These are phyloP conservation scores for Drosophila equinoxialis DNA, from an alignment of 1,140 invertebrate species.

Conservation along the genomic window DNA sequence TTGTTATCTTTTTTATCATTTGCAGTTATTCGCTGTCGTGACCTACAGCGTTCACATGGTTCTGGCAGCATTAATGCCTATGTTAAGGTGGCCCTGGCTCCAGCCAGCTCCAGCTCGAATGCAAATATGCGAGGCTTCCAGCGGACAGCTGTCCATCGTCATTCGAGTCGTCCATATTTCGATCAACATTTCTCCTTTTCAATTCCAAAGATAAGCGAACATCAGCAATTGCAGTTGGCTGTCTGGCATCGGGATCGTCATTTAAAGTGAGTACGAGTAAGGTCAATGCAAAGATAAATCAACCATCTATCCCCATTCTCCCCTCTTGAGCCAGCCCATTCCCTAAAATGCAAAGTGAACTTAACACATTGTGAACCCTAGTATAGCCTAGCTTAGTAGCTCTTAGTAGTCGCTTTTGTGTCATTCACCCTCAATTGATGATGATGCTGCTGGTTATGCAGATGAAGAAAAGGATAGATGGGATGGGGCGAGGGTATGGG, in stretches of 20 bases:
- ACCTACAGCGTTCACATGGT: slow-evolving; percentile 81
- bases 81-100: slow-evolving; percentile 81
- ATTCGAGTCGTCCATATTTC: slow-evolving; percentile 84
- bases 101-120: slow-evolving; percentile 5
- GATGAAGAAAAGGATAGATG: slow-evolving; percentile 8
- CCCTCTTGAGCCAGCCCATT: background rate
- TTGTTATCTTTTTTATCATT: slow-evolving; percentile 19
- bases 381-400: slow-evolving; percentile 1
- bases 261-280: slow-evolving; percentile 84
- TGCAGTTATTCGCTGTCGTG: slow-evolving; percentile 83
- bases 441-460: background rate
- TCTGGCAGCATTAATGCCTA: slow-evolving; percentile 83
- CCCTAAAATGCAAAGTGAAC: background rate
- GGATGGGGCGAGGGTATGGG: background rate
- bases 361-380: background rate
- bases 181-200: slow-evolving; percentile 84
- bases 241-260: slow-evolving; percentile 85
- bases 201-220: slow-evolving; percentile 21
- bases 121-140: slow-evolving; percentile 66
- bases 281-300: slow-evolving; percentile 51
- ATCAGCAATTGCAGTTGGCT: slow-evolving; percentile 82
- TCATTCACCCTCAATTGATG: slow-evolving; percentile 66
- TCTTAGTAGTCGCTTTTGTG: slow-evolving; percentile 23
- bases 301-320: background rate
- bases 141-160: slow-evolving; percentile 84